Conservation (phyloP, 2,113 vertebrate genomes). For the Maccullochella peelii region DNA sequence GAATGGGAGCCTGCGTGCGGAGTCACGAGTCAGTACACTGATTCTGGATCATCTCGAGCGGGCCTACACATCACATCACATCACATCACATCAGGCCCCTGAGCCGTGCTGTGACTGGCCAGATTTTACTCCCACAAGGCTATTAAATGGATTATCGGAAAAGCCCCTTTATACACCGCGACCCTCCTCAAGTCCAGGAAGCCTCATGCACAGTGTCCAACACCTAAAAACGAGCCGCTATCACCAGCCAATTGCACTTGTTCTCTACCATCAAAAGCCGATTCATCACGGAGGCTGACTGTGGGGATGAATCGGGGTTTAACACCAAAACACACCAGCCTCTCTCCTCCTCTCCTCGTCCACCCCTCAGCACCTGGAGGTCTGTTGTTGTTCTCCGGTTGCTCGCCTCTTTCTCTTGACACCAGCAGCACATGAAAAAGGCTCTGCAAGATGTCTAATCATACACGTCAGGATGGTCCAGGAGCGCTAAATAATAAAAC, state of each 20-base stretch:
- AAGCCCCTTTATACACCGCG: slow-evolving; percentile 34
- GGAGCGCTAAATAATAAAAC: slow-evolving; percentile 38
- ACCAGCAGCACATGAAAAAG: background rate
- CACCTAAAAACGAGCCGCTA: background rate
- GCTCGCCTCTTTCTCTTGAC: slow-evolving; percentile 8
- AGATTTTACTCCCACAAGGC: slow-evolving; percentile 42
- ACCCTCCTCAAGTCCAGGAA: background rate
- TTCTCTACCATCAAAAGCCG: slow-evolving; percentile 13
- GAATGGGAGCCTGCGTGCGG: slow-evolving; percentile 69
- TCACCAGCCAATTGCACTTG: slow-evolving; percentile 31
- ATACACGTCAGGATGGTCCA: slow-evolving; percentile 11
- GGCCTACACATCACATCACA: slow-evolving; percentile 24
- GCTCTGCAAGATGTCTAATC: slow-evolving; percentile 6
- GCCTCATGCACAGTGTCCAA: background rate
- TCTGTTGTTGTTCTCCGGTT: slow-evolving; percentile 16
- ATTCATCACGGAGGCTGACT: slow-evolving; percentile 1
- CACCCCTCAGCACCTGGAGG: slow-evolving; percentile 60
- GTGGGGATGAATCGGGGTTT: slow-evolving; percentile 30
- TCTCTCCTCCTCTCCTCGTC: slow-evolving; percentile 36
- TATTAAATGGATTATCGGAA: slow-evolving; percentile 65
- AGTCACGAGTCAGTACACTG: slow-evolving; percentile 44
- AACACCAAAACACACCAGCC: slow-evolving; percentile 40
- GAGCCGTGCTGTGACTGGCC: slow-evolving; percentile 38
- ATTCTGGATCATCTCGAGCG: slow-evolving; percentile 33
- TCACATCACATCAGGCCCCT: slow-evolving; percentile 39